Conservation (phyloP, 2,113 vertebrate genomes). For the Lagopus leucura region DNA sequence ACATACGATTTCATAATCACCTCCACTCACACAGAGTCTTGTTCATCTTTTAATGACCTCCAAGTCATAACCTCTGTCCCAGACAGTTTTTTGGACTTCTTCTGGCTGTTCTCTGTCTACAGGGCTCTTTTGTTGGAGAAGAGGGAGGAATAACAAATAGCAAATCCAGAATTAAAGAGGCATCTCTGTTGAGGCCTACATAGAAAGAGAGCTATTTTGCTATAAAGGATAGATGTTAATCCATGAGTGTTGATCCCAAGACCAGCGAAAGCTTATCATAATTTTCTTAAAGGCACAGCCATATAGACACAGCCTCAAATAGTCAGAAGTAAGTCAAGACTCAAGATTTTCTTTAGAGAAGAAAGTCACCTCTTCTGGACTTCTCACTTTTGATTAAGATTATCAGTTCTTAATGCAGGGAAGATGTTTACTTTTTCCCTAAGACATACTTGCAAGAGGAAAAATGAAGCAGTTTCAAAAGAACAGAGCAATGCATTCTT, state of each 20-base stretch:
- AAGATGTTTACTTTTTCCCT: not conserved
- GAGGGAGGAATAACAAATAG: not conserved
- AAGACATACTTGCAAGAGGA: not conserved
- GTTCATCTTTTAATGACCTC: not conserved
- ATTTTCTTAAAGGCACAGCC: not conserved
- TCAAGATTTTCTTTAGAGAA: not conserved
- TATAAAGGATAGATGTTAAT: not conserved
- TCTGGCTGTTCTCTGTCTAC: not conserved
- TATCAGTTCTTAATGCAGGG: not conserved
- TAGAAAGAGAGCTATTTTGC: not conserved
- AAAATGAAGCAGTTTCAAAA: not conserved
- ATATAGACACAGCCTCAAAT: not conserved
- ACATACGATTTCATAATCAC: not conserved
- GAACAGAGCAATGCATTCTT: not conserved
- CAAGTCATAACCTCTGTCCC: not conserved
- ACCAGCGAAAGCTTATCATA: not conserved
- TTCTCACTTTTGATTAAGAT: not conserved
- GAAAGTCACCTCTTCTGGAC: fast-evolving
- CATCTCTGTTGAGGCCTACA: not conserved
- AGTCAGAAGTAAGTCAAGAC: not conserved
- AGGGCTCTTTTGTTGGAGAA: not conserved
- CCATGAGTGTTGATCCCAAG: not conserved
- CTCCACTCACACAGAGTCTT: not conserved
- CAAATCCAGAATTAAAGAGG: conserved; percentile 4
- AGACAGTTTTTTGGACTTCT: not conserved